Conservation (phyloP, 2,113 vertebrate genomes). For the Halichoerus grypus region DNA sequence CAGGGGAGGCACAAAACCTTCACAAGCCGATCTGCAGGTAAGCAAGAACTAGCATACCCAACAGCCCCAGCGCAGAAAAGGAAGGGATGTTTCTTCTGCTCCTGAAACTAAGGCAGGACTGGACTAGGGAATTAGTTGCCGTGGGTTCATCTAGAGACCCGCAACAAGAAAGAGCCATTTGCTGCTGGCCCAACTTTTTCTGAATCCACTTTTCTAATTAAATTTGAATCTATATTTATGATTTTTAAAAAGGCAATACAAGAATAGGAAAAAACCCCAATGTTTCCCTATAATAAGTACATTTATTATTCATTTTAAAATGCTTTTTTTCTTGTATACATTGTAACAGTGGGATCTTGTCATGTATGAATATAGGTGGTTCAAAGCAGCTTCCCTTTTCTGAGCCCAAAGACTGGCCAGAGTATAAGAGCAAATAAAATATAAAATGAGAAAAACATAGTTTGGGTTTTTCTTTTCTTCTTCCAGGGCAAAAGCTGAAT, state of each 20-base stretch:
- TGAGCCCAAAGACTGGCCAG: not conserved
- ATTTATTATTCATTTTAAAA: constrained; percentile 9
- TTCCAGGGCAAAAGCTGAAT: not conserved
- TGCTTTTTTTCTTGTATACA: not conserved
- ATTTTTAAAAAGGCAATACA: not conserved
- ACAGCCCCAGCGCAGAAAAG: constrained; percentile 67
- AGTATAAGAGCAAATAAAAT: not conserved
- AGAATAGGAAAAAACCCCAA: not conserved
- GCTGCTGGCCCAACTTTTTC: constrained; percentile 40
- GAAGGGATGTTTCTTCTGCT: constrained; percentile 57
- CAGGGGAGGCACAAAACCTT: constrained; percentile 78
- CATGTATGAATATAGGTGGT: not conserved
- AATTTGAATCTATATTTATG: constrained; percentile 60
- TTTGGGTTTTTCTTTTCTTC: not conserved
- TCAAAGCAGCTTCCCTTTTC: constrained; percentile 35
- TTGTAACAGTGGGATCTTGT: not conserved
- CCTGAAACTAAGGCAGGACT: constrained; percentile 73
- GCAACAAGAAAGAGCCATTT: constrained; percentile 47
- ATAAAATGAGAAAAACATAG: not conserved
- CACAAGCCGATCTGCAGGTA: constrained; percentile 78
- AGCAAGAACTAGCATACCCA: constrained; percentile 83
- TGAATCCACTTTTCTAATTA: constrained; percentile 69
- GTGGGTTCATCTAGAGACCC: constrained; percentile 50
- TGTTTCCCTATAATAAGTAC: not conserved
- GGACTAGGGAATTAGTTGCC: constrained; percentile 74